Percentiles rank a stretch among this genome's conserved stretches.
phyloP scores from a whole-genome alignment of 2,888 invertebrate genomes.

The Acrobeloides nanus region DNA sequence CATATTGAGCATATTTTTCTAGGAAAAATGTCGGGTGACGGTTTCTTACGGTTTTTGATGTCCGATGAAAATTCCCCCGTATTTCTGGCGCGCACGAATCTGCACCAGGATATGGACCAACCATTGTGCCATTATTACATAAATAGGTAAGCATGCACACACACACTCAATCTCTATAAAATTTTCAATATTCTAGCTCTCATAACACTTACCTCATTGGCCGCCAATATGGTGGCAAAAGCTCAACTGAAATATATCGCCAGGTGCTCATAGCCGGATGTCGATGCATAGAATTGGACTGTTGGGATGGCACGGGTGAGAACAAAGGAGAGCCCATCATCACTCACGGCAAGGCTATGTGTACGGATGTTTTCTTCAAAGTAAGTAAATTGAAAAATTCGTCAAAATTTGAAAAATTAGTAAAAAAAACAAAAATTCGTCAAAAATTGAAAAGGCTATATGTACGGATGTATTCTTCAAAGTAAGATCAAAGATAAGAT shows the following conservation, averaged over 20 bases:
- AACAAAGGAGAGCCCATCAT: slow-evolving; percentile 86
- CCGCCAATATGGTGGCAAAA: slow-evolving; percentile 93
- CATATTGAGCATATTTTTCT: too few relatives aligned
- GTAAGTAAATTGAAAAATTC: too few relatives aligned
- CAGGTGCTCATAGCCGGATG: slow-evolving; percentile 93
- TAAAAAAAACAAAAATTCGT: too few relatives aligned
- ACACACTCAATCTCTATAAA: neutral
- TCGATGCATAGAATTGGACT: slow-evolving; percentile 55
- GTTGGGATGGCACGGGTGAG: slow-evolving; percentile 54
- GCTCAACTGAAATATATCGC: slow-evolving; percentile 94
- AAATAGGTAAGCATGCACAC: slow-evolving; percentile 60
- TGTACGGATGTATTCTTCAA: too few relatives aligned
- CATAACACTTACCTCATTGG: slow-evolving; percentile 90
- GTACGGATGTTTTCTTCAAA: slow-evolving; percentile 94
- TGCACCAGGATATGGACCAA: slow-evolving; percentile 77
- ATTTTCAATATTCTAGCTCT: slow-evolving; percentile 58
- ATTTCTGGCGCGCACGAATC: slow-evolving; percentile 74
- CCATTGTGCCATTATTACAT: slow-evolving; percentile 96
- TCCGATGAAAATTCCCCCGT: slow-evolving; percentile 99
- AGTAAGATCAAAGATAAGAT: too few relatives aligned
- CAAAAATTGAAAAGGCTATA: too few relatives aligned
- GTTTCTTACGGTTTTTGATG: slow-evolving; percentile 94
- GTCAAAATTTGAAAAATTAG: too few relatives aligned
- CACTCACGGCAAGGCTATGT: slow-evolving; percentile 99
- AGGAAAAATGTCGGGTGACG: slow-evolving; percentile 67